These are phyloP conservation scores for Chromobotia macracanthus DNA, from an alignment of 2,797 vertebrate species.

Conservation along the genomic window DNA sequence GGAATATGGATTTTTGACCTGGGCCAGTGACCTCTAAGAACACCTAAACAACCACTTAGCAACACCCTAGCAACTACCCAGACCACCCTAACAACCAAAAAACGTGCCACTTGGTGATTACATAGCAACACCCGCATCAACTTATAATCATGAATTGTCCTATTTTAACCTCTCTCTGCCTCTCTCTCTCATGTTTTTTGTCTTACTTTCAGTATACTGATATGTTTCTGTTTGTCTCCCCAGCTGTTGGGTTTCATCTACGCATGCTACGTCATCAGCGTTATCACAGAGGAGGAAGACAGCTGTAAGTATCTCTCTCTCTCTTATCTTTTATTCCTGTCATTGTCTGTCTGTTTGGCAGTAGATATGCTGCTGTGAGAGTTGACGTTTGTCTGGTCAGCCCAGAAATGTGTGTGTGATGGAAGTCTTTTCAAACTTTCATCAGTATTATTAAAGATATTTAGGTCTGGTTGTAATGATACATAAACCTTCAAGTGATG, in stretches of 20 bases:
- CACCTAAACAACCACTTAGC: too few relatives aligned
- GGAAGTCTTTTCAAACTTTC: not conserved
- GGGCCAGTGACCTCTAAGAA: too few relatives aligned
- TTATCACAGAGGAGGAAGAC: slow-evolving; percentile 91
- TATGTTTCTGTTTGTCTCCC: slow-evolving; percentile 64
- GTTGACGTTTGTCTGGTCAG: not conserved
- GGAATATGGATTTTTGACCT: too few relatives aligned
- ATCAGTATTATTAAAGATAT: not conserved
- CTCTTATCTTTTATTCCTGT: not conserved
- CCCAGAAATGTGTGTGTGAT: slow-evolving; percentile 10
- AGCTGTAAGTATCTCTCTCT: slow-evolving; percentile 83
- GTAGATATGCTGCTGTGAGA: not conserved
- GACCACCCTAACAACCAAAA: too few relatives aligned
- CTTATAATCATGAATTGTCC: too few relatives aligned
- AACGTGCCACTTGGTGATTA: too few relatives aligned
- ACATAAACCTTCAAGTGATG: not conserved
- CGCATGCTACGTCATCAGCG: slow-evolving; percentile 88
- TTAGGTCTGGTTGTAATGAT: not conserved
- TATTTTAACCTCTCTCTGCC: too few relatives aligned
- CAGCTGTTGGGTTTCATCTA: slow-evolving; percentile 89
- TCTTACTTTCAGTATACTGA: slow-evolving; percentile 1
- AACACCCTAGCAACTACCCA: too few relatives aligned
- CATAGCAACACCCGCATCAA: too few relatives aligned
- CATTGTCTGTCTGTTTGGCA: slow-evolving; percentile 9
- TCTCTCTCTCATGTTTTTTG: too few relatives aligned